These are phyloP conservation scores for Ptilorrhoa leucosticta DNA, from an alignment of 2,113 vertebrate species.

Conservation along the genomic window DNA sequence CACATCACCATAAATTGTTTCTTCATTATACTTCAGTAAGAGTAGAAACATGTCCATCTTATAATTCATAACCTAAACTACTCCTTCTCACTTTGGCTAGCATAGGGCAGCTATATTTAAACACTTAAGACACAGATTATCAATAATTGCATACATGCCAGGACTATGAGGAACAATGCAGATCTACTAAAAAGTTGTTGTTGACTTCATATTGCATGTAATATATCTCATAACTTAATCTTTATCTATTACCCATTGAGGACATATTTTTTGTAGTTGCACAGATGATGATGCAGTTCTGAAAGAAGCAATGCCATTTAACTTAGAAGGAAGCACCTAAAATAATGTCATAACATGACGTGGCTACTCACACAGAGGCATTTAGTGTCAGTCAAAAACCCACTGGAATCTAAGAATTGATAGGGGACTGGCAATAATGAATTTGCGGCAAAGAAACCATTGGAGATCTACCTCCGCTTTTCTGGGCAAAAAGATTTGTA, in stretches of 20 bases:
- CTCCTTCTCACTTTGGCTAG: background rate
- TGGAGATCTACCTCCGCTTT: background rate
- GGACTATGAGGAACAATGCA: background rate
- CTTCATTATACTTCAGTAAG: background rate
- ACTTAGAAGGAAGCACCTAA: background rate
- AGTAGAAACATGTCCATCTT: background rate
- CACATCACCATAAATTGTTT: background rate
- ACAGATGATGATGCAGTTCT: background rate
- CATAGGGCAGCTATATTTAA: background rate
- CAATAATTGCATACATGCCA: background rate
- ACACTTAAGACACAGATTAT: background rate
- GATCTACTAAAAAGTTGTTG: background rate
- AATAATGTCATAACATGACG: background rate
- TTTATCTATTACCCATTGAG: background rate
- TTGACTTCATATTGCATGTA: background rate
- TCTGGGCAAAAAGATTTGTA: background rate
- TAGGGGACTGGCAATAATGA: background rate
- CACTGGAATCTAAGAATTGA: background rate
- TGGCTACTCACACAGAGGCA: background rate
- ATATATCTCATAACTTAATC: background rate
- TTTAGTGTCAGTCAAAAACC: background rate
- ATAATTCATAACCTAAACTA: background rate
- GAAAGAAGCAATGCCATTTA: background rate
- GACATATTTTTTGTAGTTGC: background rate
- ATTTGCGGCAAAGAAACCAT: background rate